Evolutionary conservation across 1,140 invertebrate genomes (phyloP).

Genomic region (Cyrtorhinus lividipennis): DNA sequence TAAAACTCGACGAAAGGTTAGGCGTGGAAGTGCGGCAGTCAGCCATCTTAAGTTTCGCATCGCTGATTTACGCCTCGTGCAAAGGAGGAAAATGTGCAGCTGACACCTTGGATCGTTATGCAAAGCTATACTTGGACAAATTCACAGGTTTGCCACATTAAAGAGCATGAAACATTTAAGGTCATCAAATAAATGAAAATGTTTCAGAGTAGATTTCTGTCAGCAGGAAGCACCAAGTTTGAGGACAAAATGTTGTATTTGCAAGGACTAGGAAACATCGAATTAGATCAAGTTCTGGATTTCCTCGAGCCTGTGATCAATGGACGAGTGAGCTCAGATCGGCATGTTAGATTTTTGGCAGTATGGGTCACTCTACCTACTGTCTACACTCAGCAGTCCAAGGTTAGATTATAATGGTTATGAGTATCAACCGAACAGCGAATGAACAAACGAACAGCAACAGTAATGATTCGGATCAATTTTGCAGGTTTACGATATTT

Average conservation of each 20-base stretch:
- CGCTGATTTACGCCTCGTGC: constrained; percentile 50
- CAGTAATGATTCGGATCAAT: background rate
- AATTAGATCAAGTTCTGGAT: constrained; percentile 40
- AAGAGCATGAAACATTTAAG: too few species aligned
- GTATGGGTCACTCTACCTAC: constrained; percentile 43
- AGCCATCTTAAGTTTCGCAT: constrained; percentile 50
- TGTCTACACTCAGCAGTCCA: constrained; percentile 36
- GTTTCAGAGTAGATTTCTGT: background rate
- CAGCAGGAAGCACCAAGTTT: constrained; percentile 47
- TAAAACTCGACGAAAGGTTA: constrained; percentile 32
- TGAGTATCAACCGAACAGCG: background rate
- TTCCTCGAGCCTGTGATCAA: constrained; percentile 42
- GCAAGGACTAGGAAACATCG: constrained; percentile 47
- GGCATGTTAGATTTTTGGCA: constrained; percentile 41
- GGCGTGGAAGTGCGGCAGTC: constrained; percentile 42
- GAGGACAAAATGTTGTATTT: constrained; percentile 52
- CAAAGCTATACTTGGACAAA: constrained; percentile 48
- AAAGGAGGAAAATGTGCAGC: constrained; percentile 33
- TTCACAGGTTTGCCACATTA: constrained; percentile 41
- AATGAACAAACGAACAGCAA: background rate
- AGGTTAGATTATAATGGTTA: constrained; percentile 29
- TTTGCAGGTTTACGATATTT: constrained; percentile 40
- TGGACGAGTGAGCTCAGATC: constrained; percentile 32
- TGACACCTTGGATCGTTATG: constrained; percentile 52
- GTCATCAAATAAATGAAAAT: constrained; percentile 15